phyloP scores from a whole-genome alignment of 2,113 vertebrate species.

The Neolamprologus variostigma region DNA sequence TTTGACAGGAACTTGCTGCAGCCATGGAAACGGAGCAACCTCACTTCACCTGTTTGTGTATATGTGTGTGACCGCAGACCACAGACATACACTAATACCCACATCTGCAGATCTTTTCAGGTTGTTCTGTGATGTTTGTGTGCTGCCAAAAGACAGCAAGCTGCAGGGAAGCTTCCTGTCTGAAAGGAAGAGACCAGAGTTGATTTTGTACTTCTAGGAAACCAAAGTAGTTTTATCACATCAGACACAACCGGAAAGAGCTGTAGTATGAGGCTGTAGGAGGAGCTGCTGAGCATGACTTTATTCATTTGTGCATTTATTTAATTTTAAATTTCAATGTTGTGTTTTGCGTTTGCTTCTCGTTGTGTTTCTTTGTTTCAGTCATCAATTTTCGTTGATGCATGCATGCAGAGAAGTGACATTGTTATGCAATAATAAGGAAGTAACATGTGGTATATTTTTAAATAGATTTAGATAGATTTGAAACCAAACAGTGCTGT shows the following conservation, averaged over 20 bases:
- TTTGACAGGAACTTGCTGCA: conserved; percentile 21
- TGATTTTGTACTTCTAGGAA: conserved; percentile 12
- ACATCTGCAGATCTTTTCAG: neutral
- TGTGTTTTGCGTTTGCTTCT: neutral
- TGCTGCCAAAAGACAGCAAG: neutral
- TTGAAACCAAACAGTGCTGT: neutral
- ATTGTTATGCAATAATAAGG: neutral
- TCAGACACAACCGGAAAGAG: neutral
- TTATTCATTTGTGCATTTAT: neutral
- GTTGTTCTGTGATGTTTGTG: neutral
- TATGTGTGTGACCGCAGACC: neutral
- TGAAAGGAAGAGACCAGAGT: neutral
- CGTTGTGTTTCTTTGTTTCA: neutral
- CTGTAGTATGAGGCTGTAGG: neutral
- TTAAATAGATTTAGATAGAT: neutral
- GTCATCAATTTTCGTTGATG: neutral
- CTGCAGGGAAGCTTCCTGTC: conserved; percentile 8
- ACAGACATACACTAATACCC: neutral
- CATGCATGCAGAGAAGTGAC: neutral
- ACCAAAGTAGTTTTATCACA: neutral
- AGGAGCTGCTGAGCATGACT: neutral
- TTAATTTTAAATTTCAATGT: neutral
- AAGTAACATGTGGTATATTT: neutral
- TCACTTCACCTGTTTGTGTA: conserved; percentile 17
- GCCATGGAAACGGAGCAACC: neutral